Conservation (phyloP, 2,888 invertebrate genomes). For the Morpho achilles region DNA sequence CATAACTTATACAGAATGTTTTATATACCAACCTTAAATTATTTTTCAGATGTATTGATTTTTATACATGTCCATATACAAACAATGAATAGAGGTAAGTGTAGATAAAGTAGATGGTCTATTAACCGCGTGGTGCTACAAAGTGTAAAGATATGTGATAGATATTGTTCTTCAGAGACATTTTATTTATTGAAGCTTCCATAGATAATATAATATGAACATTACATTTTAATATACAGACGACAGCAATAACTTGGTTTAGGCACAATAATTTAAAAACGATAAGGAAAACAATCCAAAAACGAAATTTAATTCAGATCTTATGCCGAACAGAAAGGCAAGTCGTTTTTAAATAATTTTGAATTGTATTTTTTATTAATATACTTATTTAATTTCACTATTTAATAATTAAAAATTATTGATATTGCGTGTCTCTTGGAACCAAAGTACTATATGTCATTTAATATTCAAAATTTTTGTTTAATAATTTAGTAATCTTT, state of each 20-base stretch:
- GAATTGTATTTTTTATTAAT: slow-evolving; percentile 10
- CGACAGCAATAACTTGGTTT: slow-evolving; percentile 68
- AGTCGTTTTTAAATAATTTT: background rate
- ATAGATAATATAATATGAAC: slow-evolving; percentile 67
- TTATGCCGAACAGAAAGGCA: background rate
- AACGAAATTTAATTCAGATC: background rate
- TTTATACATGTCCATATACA: slow-evolving; percentile 78
- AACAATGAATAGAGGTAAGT: slow-evolving; percentile 72
- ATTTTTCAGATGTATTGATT: slow-evolving; percentile 78
- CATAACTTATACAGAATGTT: slow-evolving; percentile 74
- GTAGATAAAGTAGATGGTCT: slow-evolving; percentile 72
- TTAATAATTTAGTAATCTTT: slow-evolving; percentile 29
- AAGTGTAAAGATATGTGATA: slow-evolving; percentile 78
- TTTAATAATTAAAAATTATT: slow-evolving; percentile 36
- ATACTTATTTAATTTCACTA: slow-evolving; percentile 47
- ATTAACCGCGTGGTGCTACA: slow-evolving; percentile 78
- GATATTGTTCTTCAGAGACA: slow-evolving; percentile 75
- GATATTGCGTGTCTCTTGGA: slow-evolving; percentile 49
- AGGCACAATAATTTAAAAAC: slow-evolving; percentile 42
- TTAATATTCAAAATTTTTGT: slow-evolving; percentile 43
- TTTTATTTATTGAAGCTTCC: slow-evolving; percentile 77
- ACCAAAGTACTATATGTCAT: slow-evolving; percentile 52
- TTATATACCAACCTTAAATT: slow-evolving; percentile 75
- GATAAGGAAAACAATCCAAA: slow-evolving; percentile 2
- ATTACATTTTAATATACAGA: slow-evolving; percentile 54